Conservation (phyloP, 2,888 invertebrate genomes). For the Merodon equestris region DNA sequence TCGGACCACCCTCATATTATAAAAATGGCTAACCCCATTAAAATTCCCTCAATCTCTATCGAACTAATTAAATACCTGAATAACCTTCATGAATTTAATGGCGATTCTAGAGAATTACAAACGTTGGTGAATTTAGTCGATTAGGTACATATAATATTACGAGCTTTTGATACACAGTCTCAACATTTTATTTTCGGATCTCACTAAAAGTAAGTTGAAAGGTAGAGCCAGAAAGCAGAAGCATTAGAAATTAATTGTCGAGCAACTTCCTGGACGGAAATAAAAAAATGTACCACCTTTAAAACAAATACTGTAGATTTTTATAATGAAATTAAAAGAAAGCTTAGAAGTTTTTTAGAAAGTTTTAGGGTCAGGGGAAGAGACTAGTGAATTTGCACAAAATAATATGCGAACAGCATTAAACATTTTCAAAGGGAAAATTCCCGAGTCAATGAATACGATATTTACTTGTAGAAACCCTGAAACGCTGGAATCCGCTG, state of each 20-base stretch:
- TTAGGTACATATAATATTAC: constrained; percentile 34
- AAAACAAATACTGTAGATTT: too few species aligned
- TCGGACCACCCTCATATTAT: too few species aligned
- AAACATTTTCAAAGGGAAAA: constrained; percentile 62
- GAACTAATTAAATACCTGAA: too few species aligned
- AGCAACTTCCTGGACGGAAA: constrained; percentile 42
- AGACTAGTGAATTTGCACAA: constrained; percentile 24
- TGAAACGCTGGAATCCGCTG: constrained; percentile 49
- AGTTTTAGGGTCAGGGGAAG: constrained; percentile 16
- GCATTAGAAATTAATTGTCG: constrained; percentile 63
- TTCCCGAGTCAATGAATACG: constrained; percentile 64
- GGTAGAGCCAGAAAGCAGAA: constrained; percentile 58
- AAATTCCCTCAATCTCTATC: too few species aligned
- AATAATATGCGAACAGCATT: constrained; percentile 63
- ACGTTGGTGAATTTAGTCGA: not conserved
- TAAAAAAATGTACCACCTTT: too few species aligned
- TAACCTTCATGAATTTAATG: too few species aligned
- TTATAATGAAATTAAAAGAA: too few species aligned
- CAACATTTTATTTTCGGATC: too few species aligned
- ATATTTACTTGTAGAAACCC: constrained; percentile 58
- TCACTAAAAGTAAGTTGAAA: constrained; percentile 17
- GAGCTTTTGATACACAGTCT: constrained; percentile 2
- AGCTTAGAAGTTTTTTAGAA: too few species aligned
- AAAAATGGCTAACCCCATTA: too few species aligned
- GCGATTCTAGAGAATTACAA: not conserved